A percentile compares a stretch with the other conserved stretches of the same genome.
These are phyloP conservation scores for Coelopa pilipes DNA, from an alignment of 2,888 invertebrate species.

Conservation along the genomic window DNA sequence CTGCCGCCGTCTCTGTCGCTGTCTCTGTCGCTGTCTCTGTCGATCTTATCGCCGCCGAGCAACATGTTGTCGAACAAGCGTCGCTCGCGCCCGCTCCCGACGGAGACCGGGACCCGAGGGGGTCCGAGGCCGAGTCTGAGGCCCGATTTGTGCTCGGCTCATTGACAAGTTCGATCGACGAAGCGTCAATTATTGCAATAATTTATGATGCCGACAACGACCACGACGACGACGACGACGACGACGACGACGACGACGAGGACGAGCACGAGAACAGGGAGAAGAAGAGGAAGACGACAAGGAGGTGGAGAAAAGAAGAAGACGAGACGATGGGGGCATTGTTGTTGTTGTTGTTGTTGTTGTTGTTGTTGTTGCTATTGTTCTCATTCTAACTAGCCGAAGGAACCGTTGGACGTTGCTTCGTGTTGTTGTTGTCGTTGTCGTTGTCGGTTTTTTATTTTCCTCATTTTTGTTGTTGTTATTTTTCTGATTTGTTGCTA, in stretches of 20 bases:
- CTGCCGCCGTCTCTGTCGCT: slow-evolving; percentile 36
- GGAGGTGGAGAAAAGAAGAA: background rate
- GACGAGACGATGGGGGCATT: background rate
- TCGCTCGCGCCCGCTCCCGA: slow-evolving; percentile 23
- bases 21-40: slow-evolving; percentile 30
- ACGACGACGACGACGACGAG: background rate
- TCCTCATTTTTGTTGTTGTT: background rate
- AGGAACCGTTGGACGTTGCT: background rate
- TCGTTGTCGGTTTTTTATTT: too few species aligned
- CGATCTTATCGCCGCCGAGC: slow-evolving; percentile 33
- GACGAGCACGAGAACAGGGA: background rate
- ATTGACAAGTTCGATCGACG: slow-evolving; percentile 43
- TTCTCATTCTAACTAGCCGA: background rate
- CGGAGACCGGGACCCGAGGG: background rate
- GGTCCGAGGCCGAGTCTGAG: too few species aligned
- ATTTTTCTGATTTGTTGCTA: background rate
- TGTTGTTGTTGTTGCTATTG: background rate
- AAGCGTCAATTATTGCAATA: slow-evolving; percentile 50
- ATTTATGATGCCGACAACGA: slow-evolving; percentile 46
- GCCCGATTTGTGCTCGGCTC: background rate
- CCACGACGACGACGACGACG: background rate
- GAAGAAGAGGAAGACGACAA: background rate
- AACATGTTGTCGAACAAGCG: slow-evolving; percentile 35
- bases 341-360: background rate
- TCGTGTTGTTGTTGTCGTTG: background rate